These are phyloP conservation scores for Xanthostigma xanthostigma DNA, from an alignment of 2,888 invertebrate genomes.

Conservation along the genomic window DNA sequence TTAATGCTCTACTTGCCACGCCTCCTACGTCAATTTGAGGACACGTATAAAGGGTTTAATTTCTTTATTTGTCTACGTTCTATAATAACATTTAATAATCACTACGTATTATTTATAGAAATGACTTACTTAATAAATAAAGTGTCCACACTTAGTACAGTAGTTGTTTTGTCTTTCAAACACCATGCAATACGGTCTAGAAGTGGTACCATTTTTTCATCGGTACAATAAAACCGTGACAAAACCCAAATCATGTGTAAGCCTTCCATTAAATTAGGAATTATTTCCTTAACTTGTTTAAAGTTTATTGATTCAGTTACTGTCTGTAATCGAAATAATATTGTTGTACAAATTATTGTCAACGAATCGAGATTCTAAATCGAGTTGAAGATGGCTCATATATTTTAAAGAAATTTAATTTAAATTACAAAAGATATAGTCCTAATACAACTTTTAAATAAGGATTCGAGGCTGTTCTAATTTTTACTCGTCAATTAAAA, in stretches of 20 bases:
- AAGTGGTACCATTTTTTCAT: constrained; percentile 74
- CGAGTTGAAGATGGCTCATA: no score
- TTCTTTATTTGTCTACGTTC: neutral
- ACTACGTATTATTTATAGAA: neutral
- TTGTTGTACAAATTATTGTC: constrained; percentile 6
- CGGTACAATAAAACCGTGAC: constrained; percentile 68
- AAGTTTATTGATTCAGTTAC: constrained; percentile 40
- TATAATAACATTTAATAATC: neutral
- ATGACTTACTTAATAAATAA: constrained; percentile 54
- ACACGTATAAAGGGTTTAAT: neutral
- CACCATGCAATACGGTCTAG: constrained; percentile 73
- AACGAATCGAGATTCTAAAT: constrained; percentile 18
- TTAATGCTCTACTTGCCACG: no score
- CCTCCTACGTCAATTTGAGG: no score
- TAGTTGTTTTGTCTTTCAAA: constrained; percentile 59
- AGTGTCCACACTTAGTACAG: constrained; percentile 49
- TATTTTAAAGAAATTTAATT: constrained; percentile 5
- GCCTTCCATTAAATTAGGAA: constrained; percentile 70
- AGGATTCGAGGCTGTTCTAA: no score
- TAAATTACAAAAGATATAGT: constrained; percentile 1
- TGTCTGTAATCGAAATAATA: constrained; percentile 17
- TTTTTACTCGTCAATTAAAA: no score
- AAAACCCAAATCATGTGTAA: constrained; percentile 85
- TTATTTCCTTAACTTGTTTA: constrained; percentile 50
- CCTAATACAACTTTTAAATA: constrained; percentile 1